Base-by-base conservation (phyloP, 1,140 invertebrate genomes). In the Heliothis virescens region DNA sequence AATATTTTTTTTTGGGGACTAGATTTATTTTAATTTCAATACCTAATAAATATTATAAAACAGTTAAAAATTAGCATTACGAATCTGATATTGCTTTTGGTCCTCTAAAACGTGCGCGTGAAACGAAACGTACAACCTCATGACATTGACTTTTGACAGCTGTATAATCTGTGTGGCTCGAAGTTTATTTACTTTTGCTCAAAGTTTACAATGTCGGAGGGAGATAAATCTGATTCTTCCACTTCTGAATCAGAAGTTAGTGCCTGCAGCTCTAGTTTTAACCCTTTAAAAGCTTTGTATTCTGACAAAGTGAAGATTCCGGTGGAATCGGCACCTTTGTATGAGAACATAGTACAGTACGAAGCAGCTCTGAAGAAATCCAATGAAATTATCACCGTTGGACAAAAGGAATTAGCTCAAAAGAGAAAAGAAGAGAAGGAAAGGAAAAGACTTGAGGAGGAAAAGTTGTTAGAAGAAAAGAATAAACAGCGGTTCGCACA, bases 261-360 rank as follows among this genome's bases (percentile, higher is more conserved):
- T 87, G 94, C 95, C 48, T 95, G 89, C 75, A 97, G 96, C 87
- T 95, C 96, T 5, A 94, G 94, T 60, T 98, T 97, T 75, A 95
- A 98, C 92, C 96, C 97, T 0, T 62, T 97, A 0, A 96, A 96
- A 86, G 97, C 96, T 2, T 88, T 98, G 13, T 96, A 96, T 76
- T 95, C 96, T 0, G 60, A 91, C 4, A 96, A 96, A 83, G 84
- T 95, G 0, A 89, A 90, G 82, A 47, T 97, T 1, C 96, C 96
- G 0, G 86, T 94, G 4, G 80, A 94, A 12, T 90, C 92, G 53
- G 96, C 96, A 0, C 96, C 95, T 57, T 82, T 95, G 72, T 96
- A 95, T 82, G 96, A 97, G 85, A 97, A 97, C 86, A 62, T 97
- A 21, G 88, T 92, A 4, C 96, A 96, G 88, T 97, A 95, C 85